Percentiles rank a stretch among this genome's conserved stretches.
Evolutionary conservation across 2,113 vertebrate genomes (phyloP).

Genomic region (Procavia capensis): DNA sequence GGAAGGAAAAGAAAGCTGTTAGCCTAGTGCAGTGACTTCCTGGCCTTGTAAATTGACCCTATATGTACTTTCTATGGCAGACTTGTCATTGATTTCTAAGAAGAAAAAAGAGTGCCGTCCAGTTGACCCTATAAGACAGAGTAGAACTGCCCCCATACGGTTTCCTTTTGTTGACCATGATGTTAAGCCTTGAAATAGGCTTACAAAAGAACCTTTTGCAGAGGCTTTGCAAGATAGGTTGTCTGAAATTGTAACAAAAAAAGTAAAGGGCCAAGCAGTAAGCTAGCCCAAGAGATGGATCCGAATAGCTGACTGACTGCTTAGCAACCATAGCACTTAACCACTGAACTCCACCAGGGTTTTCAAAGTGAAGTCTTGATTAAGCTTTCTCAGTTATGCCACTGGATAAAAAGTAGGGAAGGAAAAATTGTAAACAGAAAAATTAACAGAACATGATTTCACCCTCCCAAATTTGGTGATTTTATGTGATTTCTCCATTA

Average conservation of each 20-base stretch:
- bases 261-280: no score
- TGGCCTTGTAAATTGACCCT: background rate
- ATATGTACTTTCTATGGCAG: background rate
- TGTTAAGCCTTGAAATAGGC: no score
- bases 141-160: no score
- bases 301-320: no score
- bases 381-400: background rate
- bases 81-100: background rate
- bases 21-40: background rate
- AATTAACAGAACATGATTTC: background rate
- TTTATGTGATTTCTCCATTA: background rate
- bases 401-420: background rate
- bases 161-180: no score
- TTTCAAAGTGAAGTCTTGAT: constrained; percentile 22
- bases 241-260: no score
- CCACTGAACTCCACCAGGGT: background rate
- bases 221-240: no score
- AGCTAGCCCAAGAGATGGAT: no score
- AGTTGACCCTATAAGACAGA: no score
- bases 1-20: background rate
- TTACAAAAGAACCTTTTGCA: no score
- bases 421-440: background rate
- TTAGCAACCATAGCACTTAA: no score
- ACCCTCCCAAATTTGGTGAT: background rate
- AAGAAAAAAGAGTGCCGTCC: no score